A percentile compares a stretch with the other conserved stretches of the same genome.
These are phyloP conservation scores for Lissocephala sabroskyi DNA, from an alignment of 2,888 invertebrate genomes.

Conservation along the genomic window DNA sequence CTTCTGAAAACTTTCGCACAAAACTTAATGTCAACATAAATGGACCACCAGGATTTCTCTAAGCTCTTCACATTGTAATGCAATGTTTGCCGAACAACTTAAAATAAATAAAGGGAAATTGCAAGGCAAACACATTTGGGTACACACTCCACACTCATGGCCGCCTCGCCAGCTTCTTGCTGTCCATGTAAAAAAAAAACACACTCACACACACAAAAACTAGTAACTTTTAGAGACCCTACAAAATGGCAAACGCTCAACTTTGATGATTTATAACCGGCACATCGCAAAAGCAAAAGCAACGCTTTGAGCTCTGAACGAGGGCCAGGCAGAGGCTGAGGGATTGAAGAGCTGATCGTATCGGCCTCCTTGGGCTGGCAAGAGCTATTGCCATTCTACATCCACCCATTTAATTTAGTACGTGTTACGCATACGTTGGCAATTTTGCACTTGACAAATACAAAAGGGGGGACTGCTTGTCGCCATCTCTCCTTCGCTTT, in stretches of 20 bases:
- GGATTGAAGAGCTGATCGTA: too few relatives aligned
- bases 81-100: slow-evolving; percentile 54
- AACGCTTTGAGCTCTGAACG: slow-evolving; percentile 25
- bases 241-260: slow-evolving; percentile 45
- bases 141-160: slow-evolving; percentile 22
- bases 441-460: slow-evolving; percentile 47
- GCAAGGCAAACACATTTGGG: slow-evolving; percentile 58
- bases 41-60: not conserved
- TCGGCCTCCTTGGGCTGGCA: too few relatives aligned
- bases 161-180: too few relatives aligned
- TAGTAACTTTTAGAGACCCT: slow-evolving; percentile 11
- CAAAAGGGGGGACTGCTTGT: too few relatives aligned
- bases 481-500: too few relatives aligned
- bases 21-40: slow-evolving; percentile 53
- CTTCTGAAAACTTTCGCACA: slow-evolving; percentile 46
- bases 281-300: slow-evolving; percentile 3
- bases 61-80: slow-evolving; percentile 10
- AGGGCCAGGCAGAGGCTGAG: too few relatives aligned
- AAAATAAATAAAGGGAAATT: slow-evolving; percentile 58
- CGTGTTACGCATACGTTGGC: slow-evolving; percentile 52
- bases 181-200: too few relatives aligned
- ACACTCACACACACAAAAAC: slow-evolving; percentile 13
- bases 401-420: slow-evolving; percentile 52
- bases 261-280: slow-evolving; percentile 52
- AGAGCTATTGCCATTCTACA: slow-evolving; percentile 19